A percentile compares a stretch with the other conserved stretches of the same genome.
Evolutionary conservation across 35 echinoderm and acorn worm species (phyloP).

Genomic region (Acanthaster planci): DNA sequence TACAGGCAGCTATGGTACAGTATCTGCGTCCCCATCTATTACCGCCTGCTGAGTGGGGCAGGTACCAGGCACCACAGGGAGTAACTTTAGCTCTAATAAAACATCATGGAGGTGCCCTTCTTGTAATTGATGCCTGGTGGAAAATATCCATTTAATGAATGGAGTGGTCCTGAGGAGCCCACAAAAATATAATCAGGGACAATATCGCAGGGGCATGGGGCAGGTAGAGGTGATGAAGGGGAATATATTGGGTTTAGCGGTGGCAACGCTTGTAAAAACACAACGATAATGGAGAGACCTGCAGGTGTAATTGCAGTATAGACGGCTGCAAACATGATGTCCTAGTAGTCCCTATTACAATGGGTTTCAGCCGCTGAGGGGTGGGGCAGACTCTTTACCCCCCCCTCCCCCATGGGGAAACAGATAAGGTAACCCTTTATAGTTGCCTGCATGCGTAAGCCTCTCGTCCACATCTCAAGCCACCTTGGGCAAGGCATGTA

Average conservation of each 20-base stretch:
- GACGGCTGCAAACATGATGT: neutral
- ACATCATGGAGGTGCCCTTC: slow-evolving; percentile 1
- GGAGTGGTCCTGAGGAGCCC: neutral
- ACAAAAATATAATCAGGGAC: neutral
- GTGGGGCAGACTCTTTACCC: neutral
- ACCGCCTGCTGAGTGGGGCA: neutral
- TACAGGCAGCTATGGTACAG: neutral
- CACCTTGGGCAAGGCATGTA: neutral
- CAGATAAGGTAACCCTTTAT: neutral
- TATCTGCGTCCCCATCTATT: slow-evolving; percentile 15
- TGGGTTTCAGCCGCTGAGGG: neutral
- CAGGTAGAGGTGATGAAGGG: neutral
- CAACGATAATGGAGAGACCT: neutral
- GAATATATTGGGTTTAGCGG: neutral
- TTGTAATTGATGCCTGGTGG: neutral
- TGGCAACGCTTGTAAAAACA: neutral
- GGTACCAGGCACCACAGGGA: neutral
- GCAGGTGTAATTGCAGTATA: neutral
- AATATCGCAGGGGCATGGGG: neutral
- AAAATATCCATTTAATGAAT: slow-evolving; percentile 6
- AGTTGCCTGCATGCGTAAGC: neutral
- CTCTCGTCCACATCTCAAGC: neutral
- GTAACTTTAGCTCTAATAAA: slow-evolving; percentile 22
- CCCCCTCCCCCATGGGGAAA: neutral
- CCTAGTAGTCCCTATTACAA: neutral